phyloP scores from a whole-genome alignment of 2,888 invertebrate species.

The Listrodromus nycthemerus region DNA sequence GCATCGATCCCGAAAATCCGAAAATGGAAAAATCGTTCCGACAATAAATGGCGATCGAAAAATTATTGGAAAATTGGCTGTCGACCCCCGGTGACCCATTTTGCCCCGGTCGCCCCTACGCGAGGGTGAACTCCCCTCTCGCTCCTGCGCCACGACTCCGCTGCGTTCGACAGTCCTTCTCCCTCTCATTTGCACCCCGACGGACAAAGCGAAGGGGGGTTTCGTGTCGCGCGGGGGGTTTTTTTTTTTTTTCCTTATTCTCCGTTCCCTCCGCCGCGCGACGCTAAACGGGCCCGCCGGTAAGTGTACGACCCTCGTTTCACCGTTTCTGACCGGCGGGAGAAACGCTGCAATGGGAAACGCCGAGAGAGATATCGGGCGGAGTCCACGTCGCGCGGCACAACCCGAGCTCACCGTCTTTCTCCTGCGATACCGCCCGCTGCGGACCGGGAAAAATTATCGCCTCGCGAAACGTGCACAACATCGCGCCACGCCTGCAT shows the following conservation, averaged over 20 bases:
- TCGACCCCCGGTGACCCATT: too few relatives aligned
- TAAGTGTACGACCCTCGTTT: slow-evolving; percentile 55
- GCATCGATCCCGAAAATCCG: too few relatives aligned
- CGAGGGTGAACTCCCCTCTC: too few relatives aligned
- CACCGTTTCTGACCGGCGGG: slow-evolving; percentile 31
- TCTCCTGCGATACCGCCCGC: slow-evolving; percentile 52
- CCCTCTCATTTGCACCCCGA: slow-evolving; percentile 4
- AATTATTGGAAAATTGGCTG: too few relatives aligned
- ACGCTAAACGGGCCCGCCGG: slow-evolving; percentile 57
- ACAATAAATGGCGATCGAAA: too few relatives aligned
- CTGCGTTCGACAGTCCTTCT: slow-evolving; percentile 12
- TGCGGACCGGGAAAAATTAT: slow-evolving; percentile 62
- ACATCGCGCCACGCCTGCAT: slow-evolving; percentile 57
- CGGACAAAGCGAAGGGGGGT: slow-evolving; percentile 1
- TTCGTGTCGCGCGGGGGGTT: background rate
- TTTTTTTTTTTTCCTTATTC: too few relatives aligned
- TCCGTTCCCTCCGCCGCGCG: background rate
- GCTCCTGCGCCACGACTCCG: background rate
- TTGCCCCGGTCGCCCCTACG: too few relatives aligned
- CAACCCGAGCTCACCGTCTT: slow-evolving; percentile 13
- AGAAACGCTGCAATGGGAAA: slow-evolving; percentile 16
- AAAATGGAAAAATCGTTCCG: too few relatives aligned
- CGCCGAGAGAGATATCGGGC: background rate
- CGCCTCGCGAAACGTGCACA: slow-evolving; percentile 46
- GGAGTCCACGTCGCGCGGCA: slow-evolving; percentile 23